Evolutionary conservation across 2,113 vertebrate species (phyloP), one percentile per base, ranked within the genome.

Genomic region (Elanoides forficatus): DNA sequence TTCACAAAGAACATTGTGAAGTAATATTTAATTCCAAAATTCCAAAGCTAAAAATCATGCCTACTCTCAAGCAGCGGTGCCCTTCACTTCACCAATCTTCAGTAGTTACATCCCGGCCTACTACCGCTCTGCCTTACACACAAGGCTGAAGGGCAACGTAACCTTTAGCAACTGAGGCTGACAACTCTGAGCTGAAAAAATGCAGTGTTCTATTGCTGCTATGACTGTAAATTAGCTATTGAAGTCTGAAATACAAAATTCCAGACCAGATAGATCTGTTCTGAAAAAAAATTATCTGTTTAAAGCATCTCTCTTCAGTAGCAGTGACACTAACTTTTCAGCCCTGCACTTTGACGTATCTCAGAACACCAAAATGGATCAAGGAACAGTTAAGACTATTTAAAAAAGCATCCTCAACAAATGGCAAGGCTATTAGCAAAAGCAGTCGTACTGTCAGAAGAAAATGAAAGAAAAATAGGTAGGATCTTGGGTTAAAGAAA

Each of bases 111-210:
- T 20, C 45, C 21, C 15, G 30, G 22, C 45, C n/a, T 63, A 47
- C 22, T 42, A 30, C 23, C 3, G 1, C 18, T 85, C 43, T 25
- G 18, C 36, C 40, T 86, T 36, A 56, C 27, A 34, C 1, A 12
- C 0, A 2, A 66, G 30, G 16, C 55, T 84, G 0, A 83, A 81
- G 20, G 10, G 29, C 14, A 78, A n/a, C 0, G 0, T 18, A 76
- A 82, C 27, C 45, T 79, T 81, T 42, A 78, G 25, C 58, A 88
- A 83, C 14, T 13, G 20, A 67, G 50, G 50, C 5, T 74, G 38
- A 59, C 71, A 87, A 38, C 25, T 30, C 12, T n/a, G 43, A 90
- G 40, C 8, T 38, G 22, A 67, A 73, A 90, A 68, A 59, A 10
- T 3, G 3, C 5, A 2, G 40, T 15, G 21, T 67, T 56, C 26